A percentile compares a stretch with the other conserved stretches of the same genome.
Evolutionary conservation across 2,888 invertebrate genomes (phyloP).

Genomic region (Mayetiola destructor): DNA sequence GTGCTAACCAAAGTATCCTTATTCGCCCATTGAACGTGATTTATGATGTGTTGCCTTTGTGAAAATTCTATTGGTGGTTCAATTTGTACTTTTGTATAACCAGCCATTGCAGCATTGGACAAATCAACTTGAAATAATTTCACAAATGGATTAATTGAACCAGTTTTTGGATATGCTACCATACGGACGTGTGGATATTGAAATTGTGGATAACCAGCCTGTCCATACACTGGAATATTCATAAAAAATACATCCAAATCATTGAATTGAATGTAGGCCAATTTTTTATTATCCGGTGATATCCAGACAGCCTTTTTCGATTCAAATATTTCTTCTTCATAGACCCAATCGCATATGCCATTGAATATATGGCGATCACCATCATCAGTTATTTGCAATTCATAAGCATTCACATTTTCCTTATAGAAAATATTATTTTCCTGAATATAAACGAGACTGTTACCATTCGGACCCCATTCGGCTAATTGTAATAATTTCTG

Average conservation of each 20-base stretch:
- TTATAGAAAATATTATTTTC: conserved; percentile 62
- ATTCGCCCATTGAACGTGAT: conserved; percentile 62
- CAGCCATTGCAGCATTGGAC: conserved; percentile 26
- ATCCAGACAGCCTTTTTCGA: conserved; percentile 83
- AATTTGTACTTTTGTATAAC: conserved; percentile 21
- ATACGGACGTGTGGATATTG: conserved; percentile 64
- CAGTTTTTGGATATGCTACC: conserved; percentile 68
- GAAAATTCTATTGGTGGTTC: conserved; percentile 29
- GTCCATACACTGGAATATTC: conserved; percentile 66
- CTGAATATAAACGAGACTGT: conserved; percentile 51
- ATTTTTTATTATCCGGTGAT: conserved; percentile 58
- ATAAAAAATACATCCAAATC: conserved; percentile 58
- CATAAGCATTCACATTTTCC: conserved; percentile 32
- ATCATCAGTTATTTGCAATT: conserved; percentile 46
- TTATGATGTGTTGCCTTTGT: conserved; percentile 36
- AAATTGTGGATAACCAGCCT: conserved; percentile 52
- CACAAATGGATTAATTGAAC: conserved; percentile 51
- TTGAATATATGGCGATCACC: conserved; percentile 56
- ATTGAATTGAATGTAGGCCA: conserved; percentile 71
- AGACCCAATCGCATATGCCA: conserved; percentile 89
- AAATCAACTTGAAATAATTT: conserved; percentile 46
- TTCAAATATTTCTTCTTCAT: conserved; percentile 86
- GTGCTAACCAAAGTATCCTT: conserved; percentile 54
- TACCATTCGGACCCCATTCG: conserved; percentile 43
- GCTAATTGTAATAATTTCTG: not conserved